Evolutionary conservation across 2,888 invertebrate genomes (phyloP).

Genomic region (Aplocera efformata): DNA sequence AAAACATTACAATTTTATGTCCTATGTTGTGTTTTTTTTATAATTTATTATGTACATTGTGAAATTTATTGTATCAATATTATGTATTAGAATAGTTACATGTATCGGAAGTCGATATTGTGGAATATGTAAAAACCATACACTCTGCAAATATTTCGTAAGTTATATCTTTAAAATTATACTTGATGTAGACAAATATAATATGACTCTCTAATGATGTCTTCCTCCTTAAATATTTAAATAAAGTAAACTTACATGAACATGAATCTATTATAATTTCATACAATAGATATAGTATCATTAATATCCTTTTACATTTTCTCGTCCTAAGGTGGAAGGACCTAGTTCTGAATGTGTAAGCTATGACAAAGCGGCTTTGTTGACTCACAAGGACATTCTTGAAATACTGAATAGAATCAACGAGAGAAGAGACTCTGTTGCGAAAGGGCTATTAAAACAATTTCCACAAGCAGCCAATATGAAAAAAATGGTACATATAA

Average conservation of each 20-base stretch:
- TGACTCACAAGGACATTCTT: constrained; percentile 44
- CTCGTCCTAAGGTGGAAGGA: constrained; percentile 42
- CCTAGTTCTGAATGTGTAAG: constrained; percentile 47
- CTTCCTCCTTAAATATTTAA: too few relatives aligned
- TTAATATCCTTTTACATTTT: not conserved
- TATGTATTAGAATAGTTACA: constrained; percentile 35
- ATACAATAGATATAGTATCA: too few relatives aligned
- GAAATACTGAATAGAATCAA: constrained; percentile 57
- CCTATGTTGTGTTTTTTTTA: constrained; percentile 41
- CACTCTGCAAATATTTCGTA: constrained; percentile 58
- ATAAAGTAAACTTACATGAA: too few relatives aligned
- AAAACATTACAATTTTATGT: constrained; percentile 29
- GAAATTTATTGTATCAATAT: constrained; percentile 56
- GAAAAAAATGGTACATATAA: constrained; percentile 57
- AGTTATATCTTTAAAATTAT: constrained; percentile 20
- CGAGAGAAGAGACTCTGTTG: constrained; percentile 58
- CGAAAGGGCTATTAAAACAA: constrained; percentile 48
- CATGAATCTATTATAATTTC: too few relatives aligned
- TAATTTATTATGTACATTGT: constrained; percentile 59
- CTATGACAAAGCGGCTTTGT: constrained; percentile 45
- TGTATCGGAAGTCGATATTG: constrained; percentile 44
- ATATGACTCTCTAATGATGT: too few relatives aligned
- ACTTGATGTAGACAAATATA: not conserved
- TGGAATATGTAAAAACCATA: constrained; percentile 58
- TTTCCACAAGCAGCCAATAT: constrained; percentile 66